Evolutionary conservation across 2,888 invertebrate genomes (phyloP), one percentile per base, ranked within the genome.

Genomic region (Thecocarcelia acutangulata): DNA sequence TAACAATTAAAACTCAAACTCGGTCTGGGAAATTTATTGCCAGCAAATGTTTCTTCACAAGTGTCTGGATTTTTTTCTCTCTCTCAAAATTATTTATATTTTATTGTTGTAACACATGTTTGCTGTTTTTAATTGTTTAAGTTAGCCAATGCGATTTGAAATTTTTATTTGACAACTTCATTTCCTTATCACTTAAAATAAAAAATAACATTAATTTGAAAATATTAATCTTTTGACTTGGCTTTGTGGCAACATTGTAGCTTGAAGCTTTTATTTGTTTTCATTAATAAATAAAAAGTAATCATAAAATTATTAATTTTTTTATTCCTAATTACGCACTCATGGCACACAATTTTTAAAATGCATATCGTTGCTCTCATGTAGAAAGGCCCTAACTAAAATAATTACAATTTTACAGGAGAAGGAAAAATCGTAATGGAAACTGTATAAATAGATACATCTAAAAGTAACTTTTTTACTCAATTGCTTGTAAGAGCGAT

Each of bases 171-270:
- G 15, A 46, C 63, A 54, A 37, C 59, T 73, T 50, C 13, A 40
- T 70, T 37, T 70, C 12, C 40, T 19, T 8, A 61, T 40, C 50
- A 61, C 3, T 50, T 24, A n/a, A 40, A 33, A n/a, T n/a, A n/a
- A 24, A 72, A 52, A 28, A 52, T 19, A 15, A 15, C 33, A 54
- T 46, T 37, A 63, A 44, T 63, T 63, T 33, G 17, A 28, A 46
- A 64, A 1, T 28, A 21, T 48, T 50, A 37, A 72, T 61, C 3
- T 13, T 6, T 42, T 61, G 28, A 9, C 24, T 19, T 50, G 37
- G 40, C 50, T 68, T 44, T 13, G 13, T 13, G 33, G 28, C 72
- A 61, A 73, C 63, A 54, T 63, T 61, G 70, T 70, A 8, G 48
- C 21, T 15, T 28, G n/a, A 54, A 42, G 19, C 15, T 37, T 59